Base-by-base conservation (phyloP, 2,113 vertebrate genomes). In the Trinectes maculatus region DNA sequence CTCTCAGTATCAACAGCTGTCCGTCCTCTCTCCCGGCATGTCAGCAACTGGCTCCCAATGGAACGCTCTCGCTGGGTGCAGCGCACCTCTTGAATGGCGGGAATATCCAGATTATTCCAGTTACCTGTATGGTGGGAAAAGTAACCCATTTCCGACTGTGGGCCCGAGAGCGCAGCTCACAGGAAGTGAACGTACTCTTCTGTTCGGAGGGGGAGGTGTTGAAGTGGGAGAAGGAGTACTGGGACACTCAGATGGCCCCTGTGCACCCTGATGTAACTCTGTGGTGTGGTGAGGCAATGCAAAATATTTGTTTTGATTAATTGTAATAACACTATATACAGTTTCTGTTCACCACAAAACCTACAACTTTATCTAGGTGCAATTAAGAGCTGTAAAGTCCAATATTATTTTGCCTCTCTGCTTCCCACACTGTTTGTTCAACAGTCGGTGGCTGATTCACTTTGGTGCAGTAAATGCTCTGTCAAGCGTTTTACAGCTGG, bases 121-220 rank as follows among this genome's bases (percentile, higher is more conserved):
- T 43, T 28, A 84, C 69, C 3, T 0, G 31, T 22, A 76, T 95
- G 47, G 15, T 48, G 0, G 93, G 92, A 9, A 89, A 79, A 37
- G 26, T 96, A 18, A 92, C 94, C 75, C 79, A 93, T 58, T 96
- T 96, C 77, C 93, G 95, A 53, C 70, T 96, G 33, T 96, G 96
- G 95, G 68, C 90, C n/a, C 69, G 0, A 19, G 89, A 79, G 18
- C 64, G 89, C 55, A 65, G 62, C 16, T 8, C 16, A 3, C 28
- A 89, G 7, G 85, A 94, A 40, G 82, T 96, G 58, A 63, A 44
- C 0, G 75, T 24, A 0, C 55, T 64, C 49, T 49, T 11, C 7
- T 98, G 96, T 1, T 16, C 82, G 1, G 83, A 86, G 44, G 94
- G 96, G 13, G 92, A 93, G 16, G 2, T 90, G 7, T 80, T 96